Evolutionary conservation across 2,888 invertebrate species (phyloP), one percentile per base, ranked within the genome.

Genomic region (Eristalis intricaria): DNA sequence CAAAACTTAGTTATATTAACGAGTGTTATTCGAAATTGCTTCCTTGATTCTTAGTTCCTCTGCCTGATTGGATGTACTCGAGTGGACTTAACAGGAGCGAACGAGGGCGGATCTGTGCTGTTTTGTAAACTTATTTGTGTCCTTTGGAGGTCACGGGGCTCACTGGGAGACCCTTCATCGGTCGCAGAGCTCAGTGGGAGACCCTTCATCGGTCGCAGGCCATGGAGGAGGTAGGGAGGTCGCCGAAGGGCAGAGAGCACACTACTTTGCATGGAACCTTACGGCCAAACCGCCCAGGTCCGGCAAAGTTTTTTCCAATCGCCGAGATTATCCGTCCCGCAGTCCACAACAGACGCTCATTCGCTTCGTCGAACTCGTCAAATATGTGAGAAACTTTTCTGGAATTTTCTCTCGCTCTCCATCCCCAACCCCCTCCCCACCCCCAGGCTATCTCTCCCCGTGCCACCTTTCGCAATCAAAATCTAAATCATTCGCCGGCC

Each of bases 21-120:
- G 58, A 60, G 38, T 56, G 26, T 8, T 19, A 70, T 69, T 75
- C 13, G 65, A 79, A 68, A 74, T 80, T 74, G 29, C 43, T 79
- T 75, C 43, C 56, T 50, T 79, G 32, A 79, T 69, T 78, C 50
- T 50, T 64, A 38, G 69, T 63, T 71, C 60, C 71, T 40, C 63
- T 63, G 61, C 32, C 40, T 69, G 58, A 60, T 79, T 79, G 26
- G 13, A 70, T 40, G 32, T 23, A 61, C 40, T 83, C 71, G 19
- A 61, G 58, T 64, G 78, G 15, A 23, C 64, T 38, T 29, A 43
- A 50, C 50, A 26, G 3, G 60, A 4, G 23, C 26, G 26, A 2
- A 13, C 13, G 15, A 50, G 70, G 29, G 26, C 1, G 7, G 26
- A 32, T 43, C 43, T 15, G 43, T 7, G 19, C 19, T 43, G 43